A percentile compares a stretch with the other conserved stretches of the same genome.
Conservation (phyloP, 2,113 vertebrate species). For the Psilopogon haemacephalus region DNA sequence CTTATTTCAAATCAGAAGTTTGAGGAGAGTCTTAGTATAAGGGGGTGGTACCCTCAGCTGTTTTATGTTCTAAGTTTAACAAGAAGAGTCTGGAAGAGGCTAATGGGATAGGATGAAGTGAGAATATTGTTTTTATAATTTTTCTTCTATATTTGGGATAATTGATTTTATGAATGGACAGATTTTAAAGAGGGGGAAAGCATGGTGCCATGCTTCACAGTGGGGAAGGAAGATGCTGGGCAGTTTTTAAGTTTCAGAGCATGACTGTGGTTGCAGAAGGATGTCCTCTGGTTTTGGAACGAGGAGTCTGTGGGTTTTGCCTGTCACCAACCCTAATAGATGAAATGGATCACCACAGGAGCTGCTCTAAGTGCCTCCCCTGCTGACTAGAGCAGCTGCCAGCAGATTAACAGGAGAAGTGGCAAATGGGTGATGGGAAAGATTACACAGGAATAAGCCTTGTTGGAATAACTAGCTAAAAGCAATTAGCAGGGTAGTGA, state of each 20-base stretch:
- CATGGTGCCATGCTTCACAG: background rate
- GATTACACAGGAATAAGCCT: background rate
- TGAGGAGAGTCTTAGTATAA: background rate
- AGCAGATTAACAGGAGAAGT: background rate
- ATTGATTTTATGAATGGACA: background rate
- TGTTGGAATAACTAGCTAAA: background rate
- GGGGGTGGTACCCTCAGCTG: accelerated
- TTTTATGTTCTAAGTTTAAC: background rate
- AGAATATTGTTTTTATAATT: background rate
- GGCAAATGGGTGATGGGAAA: background rate
- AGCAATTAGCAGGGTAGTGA: background rate
- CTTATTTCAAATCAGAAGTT: background rate
- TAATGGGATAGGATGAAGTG: background rate
- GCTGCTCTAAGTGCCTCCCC: background rate
- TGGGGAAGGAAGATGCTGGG: background rate
- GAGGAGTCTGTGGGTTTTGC: background rate
- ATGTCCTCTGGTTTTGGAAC: background rate
- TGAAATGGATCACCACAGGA: background rate
- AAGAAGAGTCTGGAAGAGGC: background rate
- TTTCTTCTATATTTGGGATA: background rate
- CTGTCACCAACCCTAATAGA: background rate
- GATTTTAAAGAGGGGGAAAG: background rate
- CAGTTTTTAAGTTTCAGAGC: background rate
- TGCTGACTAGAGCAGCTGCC: background rate
- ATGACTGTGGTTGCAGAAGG: background rate